These are phyloP conservation scores for Ibidorhyncha struthersii DNA, from an alignment of 2,113 vertebrate genomes.

Conservation along the genomic window DNA sequence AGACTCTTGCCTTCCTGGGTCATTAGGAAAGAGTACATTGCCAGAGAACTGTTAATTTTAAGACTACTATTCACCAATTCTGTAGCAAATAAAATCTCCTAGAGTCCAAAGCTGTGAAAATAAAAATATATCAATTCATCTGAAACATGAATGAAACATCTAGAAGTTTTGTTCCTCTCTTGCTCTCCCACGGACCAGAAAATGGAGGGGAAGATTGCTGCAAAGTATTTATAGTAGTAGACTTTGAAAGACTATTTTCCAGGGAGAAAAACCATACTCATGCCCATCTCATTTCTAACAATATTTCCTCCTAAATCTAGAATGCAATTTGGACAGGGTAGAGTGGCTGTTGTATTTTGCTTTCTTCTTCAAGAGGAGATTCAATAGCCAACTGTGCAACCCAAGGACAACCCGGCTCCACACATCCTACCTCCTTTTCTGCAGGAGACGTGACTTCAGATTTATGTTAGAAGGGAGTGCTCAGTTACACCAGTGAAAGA, in stretches of 20 bases:
- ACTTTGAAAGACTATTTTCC: rapidly evolving
- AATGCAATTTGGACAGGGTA: neutral
- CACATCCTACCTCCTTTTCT: neutral
- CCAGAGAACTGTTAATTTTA: neutral
- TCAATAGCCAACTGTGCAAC: neutral
- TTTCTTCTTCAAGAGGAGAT: neutral
- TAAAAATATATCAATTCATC: neutral
- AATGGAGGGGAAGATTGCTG: neutral
- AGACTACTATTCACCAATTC: neutral
- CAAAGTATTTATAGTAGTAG: neutral
- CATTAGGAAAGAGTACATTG: neutral
- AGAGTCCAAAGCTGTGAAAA: neutral
- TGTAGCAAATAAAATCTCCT: neutral
- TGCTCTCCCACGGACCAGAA: neutral
- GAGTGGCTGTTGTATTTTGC: neutral
- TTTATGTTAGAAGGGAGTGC: neutral
- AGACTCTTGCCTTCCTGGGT: neutral
- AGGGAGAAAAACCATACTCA: neutral
- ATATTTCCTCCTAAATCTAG: neutral
- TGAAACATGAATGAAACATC: neutral
- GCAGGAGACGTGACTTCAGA: rapidly evolving
- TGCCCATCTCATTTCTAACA: neutral
- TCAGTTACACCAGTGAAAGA: neutral
- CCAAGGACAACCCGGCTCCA: neutral
- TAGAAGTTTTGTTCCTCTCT: neutral